Conservation (phyloP, 2,797 vertebrate genomes). For the Rhincodon typus region DNA sequence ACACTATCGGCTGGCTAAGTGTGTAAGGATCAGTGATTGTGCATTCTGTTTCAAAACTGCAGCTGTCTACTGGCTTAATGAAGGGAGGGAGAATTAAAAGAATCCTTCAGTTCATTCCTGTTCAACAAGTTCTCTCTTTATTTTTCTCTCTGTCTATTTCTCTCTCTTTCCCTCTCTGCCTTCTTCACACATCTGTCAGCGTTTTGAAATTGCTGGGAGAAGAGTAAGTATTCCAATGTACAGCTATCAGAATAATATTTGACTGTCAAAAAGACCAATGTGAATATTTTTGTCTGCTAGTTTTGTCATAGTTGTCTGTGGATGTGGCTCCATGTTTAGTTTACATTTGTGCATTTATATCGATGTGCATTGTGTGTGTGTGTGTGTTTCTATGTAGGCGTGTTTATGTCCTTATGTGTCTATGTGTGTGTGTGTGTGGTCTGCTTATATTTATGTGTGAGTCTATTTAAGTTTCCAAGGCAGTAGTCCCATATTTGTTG, state of each 20-base stretch:
- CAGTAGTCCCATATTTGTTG: too few species aligned
- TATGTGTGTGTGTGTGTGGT: too few species aligned
- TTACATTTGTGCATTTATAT: neutral
- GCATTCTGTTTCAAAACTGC: slow-evolving; percentile 7
- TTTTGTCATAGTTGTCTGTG: neutral
- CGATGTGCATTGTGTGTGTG: too few species aligned
- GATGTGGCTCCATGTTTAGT: neutral
- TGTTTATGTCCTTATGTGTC: too few species aligned
- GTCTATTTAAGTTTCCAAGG: too few species aligned
- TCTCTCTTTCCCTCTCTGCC: neutral
- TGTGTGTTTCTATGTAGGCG: too few species aligned
- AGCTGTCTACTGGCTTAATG: slow-evolving; percentile 23
- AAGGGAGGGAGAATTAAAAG: slow-evolving; percentile 1
- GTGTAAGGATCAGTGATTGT: slow-evolving; percentile 30
- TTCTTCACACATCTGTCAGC: neutral
- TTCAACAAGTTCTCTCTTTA: slow-evolving; percentile 19
- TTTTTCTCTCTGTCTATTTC: neutral
- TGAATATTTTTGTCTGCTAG: neutral
- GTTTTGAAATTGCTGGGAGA: neutral
- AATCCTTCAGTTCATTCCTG: neutral
- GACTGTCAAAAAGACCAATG: neutral
- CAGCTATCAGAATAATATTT: neutral
- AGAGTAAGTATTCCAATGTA: neutral
- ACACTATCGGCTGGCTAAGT: neutral
- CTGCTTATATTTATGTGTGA: too few species aligned